Conservation (phyloP, 2,888 invertebrate genomes). For the Vesta saturnalis region DNA sequence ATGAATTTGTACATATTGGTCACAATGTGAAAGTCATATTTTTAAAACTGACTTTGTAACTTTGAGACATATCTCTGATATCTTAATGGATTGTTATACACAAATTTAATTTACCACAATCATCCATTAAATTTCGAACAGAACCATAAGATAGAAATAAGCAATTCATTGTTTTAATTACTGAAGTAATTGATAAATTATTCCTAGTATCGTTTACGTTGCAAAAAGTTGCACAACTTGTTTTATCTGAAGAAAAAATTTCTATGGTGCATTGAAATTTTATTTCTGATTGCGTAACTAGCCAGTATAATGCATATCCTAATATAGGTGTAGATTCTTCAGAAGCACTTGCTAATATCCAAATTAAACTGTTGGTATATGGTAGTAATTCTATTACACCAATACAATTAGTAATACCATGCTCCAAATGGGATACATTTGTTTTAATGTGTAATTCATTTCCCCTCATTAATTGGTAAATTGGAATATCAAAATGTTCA, state of each 20-base stretch:
- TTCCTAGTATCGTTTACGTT: slow-evolving; percentile 20
- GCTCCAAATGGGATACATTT: slow-evolving; percentile 16
- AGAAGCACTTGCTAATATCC: slow-evolving; percentile 29
- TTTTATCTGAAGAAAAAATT: slow-evolving; percentile 15
- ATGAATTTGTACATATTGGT: no score
- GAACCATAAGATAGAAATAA: slow-evolving; percentile 28
- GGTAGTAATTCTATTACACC: slow-evolving; percentile 21
- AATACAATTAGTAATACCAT: slow-evolving; percentile 24
- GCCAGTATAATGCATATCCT: slow-evolving; percentile 24
- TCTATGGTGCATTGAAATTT: slow-evolving; percentile 26
- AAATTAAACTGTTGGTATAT: slow-evolving; percentile 4
- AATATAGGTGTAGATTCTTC: not conserved
- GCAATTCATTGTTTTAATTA: slow-evolving; percentile 24
- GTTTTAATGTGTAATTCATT: slow-evolving; percentile 22
- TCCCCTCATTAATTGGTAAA: slow-evolving; percentile 11
- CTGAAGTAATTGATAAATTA: slow-evolving; percentile 11
- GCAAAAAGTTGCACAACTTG: slow-evolving; percentile 25
- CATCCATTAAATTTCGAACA: slow-evolving; percentile 22
- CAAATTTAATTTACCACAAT: slow-evolving; percentile 22
- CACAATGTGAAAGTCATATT: no score
- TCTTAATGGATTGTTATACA: slow-evolving; percentile 22
- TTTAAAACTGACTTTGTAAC: no score
- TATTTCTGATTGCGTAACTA: slow-evolving; percentile 23
- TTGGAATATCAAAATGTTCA: slow-evolving; percentile 27
- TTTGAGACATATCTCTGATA: no score